Base-by-base conservation (phyloP, 2,888 invertebrate species). In the Alviniconcha strummeri region DNA sequence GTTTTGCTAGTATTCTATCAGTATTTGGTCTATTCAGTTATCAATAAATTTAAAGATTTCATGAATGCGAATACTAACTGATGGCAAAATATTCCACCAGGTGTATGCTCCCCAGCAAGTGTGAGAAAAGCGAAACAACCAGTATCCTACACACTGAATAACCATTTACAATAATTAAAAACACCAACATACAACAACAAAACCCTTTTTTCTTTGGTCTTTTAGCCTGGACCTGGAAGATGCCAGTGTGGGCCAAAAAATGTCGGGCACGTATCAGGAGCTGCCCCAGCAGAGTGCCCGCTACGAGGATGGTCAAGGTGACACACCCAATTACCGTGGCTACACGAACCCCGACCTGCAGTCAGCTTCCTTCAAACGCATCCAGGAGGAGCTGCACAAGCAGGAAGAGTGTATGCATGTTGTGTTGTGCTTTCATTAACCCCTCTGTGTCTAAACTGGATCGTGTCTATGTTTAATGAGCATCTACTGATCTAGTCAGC, bases 311-410 rank as follows among this genome's bases (percentile, higher is more conserved):
- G 76, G 79, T 2, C 56, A 76, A 74, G 86, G 86, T 52, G 86
- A 86, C 67, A 84, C 82, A 0, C 85, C 89, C 7, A 86, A 85
- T 60, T 90, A 89, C 83, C 84, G 87, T 55, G 90, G 89, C 54
- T 90, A 90, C 85, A 90, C 90, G 13, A 90, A 90, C 83, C 90
- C 91, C 13, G 89, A 89, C 84, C 88, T 90, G 9, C 91, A 91
- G 84, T 91, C 91, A 36, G 87, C 90, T 69, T 90, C 90, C 52
- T 91, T 91, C 88, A 89, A 89, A 85, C 89, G 89, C n/a, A 87
- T 91, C 17, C 90, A 91, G 84, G 89, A 90, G 80, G 78, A 86
- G 60, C 52, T 86, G 79, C 82, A 75, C 54, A 78, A 82, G 8
- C 80, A 85, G 83, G 82, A 77, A 9, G 75, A 83, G 52, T 82